phyloP scores from a whole-genome alignment of 2,888 invertebrate species.

The Tenthredo amoena region DNA sequence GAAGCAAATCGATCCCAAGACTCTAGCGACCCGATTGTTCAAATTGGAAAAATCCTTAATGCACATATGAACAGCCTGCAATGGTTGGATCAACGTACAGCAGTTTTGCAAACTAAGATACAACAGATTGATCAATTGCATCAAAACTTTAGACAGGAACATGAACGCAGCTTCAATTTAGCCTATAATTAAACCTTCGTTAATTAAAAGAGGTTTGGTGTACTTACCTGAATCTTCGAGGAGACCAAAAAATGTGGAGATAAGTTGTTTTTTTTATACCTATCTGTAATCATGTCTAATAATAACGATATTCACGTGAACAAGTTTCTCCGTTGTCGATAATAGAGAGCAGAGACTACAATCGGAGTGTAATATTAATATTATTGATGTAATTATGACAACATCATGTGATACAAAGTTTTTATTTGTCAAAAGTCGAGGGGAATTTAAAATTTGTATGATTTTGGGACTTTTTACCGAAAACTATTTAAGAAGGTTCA shows the following conservation, averaged over 20 bases:
- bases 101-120: slow-evolving; percentile 87
- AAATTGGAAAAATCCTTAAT: slow-evolving; percentile 95
- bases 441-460: neutral
- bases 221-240: slow-evolving; percentile 10
- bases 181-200: slow-evolving; percentile 79
- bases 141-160: slow-evolving; percentile 87
- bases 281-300: neutral
- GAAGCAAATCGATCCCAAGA: slow-evolving; percentile 92
- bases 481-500: neutral
- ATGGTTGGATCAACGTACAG: slow-evolving; percentile 94
- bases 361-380: neutral
- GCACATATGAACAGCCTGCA: slow-evolving; percentile 98
- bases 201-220: neutral
- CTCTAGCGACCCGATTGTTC: slow-evolving; percentile 92
- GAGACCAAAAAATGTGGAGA: neutral
- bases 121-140: slow-evolving; percentile 91
- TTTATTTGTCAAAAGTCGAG: neutral
- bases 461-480: neutral
- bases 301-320: neutral
- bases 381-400: slow-evolving; percentile 11
- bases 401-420: neutral
- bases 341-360: neutral
- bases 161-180: slow-evolving; percentile 84
- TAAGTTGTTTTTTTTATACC: slow-evolving; percentile 11
- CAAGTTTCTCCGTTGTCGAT: neutral